A percentile compares a stretch with the other conserved stretches of the same genome.
These are phyloP conservation scores for Camelus bactrianus DNA, from an alignment of 2,113 vertebrate genomes.

Conservation along the genomic window DNA sequence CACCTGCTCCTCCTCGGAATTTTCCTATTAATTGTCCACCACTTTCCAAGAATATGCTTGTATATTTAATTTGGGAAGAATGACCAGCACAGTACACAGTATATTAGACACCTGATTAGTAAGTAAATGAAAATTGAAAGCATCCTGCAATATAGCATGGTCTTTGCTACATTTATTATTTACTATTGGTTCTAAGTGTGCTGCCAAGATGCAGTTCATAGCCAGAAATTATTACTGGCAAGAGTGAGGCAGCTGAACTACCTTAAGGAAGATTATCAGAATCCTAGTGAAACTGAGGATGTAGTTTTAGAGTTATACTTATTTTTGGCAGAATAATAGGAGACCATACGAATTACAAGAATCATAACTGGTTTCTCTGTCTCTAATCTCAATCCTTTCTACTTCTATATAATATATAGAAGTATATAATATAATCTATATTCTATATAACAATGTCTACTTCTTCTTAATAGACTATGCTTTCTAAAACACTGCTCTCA, in stretches of 20 bases:
- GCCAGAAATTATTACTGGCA: background rate
- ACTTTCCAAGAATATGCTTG: background rate
- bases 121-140: background rate
- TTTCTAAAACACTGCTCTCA: conserved; percentile 39
- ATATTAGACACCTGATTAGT: background rate
- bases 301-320: conserved; percentile 4
- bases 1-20: background rate
- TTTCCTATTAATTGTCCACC: background rate
- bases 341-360: background rate
- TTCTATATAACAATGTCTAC: background rate
- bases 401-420: too few relatives aligned
- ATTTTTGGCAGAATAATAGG: background rate
- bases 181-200: background rate
- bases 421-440: too few relatives aligned
- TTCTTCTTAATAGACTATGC: background rate
- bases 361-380: background rate
- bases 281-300: background rate
- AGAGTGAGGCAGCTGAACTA: background rate
- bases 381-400: background rate
- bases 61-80: conserved; percentile 1
- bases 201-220: background rate
- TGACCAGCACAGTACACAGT: background rate
- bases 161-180: background rate
- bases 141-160: background rate
- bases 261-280: background rate